A percentile compares a stretch with the other conserved stretches of the same genome.
Conservation (phyloP, 2,113 vertebrate species). For the Lophotis ruficrista region DNA sequence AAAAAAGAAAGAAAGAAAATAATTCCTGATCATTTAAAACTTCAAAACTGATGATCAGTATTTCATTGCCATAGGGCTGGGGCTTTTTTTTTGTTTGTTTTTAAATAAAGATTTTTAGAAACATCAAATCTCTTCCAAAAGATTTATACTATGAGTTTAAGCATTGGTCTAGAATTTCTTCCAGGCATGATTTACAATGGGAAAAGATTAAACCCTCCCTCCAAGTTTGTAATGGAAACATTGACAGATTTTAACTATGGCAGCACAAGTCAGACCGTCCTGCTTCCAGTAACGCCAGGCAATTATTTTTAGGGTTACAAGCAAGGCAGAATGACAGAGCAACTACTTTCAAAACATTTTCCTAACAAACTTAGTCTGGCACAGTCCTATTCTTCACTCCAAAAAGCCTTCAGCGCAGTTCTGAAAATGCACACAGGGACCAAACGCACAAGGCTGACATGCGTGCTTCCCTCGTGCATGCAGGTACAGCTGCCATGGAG, state of each 20-base stretch:
- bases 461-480: fast-evolving
- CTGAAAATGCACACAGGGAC: not conserved
- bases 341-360: constrained; percentile 31
- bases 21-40: not conserved
- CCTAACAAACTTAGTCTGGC: not conserved
- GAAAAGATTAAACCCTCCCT: constrained; percentile 43
- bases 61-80: not conserved
- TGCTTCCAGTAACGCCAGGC: not conserved
- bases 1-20: not conserved
- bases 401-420: not conserved
- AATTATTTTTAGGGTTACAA: constrained; percentile 44
- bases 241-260: constrained; percentile 13
- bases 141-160: not conserved
- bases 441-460: not conserved
- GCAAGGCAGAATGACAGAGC: not conserved
- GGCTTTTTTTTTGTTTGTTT: not conserved
- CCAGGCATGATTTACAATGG: constrained; percentile 7
- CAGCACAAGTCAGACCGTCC: not conserved
- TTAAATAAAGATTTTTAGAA: not conserved
- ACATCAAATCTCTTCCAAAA: not conserved
- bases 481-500: not conserved
- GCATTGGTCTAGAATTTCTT: constrained; percentile 15
- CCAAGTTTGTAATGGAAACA: constrained; percentile 56
- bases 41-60: not conserved
- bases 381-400: not conserved